Conservation (phyloP, 2,797 vertebrate species). For the Lepilemur septentrionalis region DNA sequence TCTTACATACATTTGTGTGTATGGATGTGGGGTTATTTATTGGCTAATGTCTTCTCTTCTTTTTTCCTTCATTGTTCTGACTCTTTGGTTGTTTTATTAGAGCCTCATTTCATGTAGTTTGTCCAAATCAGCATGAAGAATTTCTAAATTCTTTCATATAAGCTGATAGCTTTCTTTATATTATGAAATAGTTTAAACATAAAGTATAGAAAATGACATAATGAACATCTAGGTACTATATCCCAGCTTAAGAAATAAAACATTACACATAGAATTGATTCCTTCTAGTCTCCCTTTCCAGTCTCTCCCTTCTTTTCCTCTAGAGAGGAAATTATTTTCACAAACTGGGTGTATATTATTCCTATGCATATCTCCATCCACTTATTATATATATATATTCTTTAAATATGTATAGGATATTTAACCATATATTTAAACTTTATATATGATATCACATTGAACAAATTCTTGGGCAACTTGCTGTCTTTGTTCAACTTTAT, state of each 20-base stretch:
- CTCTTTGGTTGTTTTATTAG: not conserved
- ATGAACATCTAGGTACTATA: not conserved
- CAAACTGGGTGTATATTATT: not conserved
- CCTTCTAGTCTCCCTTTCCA: not conserved
- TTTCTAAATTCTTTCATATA: not conserved
- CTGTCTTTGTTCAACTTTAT: not conserved
- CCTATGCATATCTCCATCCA: not conserved
- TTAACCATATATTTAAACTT: not conserved
- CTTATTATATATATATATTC: not conserved
- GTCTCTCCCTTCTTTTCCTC: not conserved
- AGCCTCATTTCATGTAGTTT: not conserved
- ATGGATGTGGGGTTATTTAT: not conserved
- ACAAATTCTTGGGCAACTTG: not conserved
- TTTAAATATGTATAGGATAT: not conserved
- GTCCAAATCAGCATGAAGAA: not conserved
- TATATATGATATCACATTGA: not conserved
- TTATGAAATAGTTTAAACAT: not conserved
- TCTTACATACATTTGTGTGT: not conserved
- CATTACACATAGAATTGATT: not conserved
- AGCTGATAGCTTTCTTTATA: not conserved
- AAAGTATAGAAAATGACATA: not conserved
- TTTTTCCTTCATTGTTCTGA: not conserved
- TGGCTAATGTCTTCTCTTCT: not conserved
- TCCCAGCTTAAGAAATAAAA: not conserved
- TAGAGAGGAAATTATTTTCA: not conserved